phyloP scores from a whole-genome alignment of 1,140 invertebrate species.

The Colletes latitarsis region DNA sequence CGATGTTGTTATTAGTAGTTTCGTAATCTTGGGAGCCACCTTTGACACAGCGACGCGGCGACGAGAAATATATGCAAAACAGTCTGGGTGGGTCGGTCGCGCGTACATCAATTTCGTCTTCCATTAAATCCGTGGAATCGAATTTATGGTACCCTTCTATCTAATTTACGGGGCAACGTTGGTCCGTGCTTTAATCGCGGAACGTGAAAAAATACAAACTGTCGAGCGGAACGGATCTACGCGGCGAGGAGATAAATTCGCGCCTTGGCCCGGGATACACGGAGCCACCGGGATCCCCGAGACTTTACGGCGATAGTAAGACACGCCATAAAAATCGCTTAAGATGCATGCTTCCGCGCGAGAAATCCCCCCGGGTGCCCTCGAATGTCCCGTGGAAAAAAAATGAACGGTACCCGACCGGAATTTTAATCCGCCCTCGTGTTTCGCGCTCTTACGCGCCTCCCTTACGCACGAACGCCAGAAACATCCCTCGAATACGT shows the following conservation, averaged over 20 bases:
- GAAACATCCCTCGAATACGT: slow-evolving; percentile 5
- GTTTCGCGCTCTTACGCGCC: slow-evolving; percentile 33
- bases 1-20: background rate
- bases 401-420: slow-evolving; percentile 68
- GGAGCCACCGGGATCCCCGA: background rate
- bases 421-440: slow-evolving; percentile 72
- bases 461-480: slow-evolving; percentile 38
- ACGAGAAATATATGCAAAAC: slow-evolving; percentile 3
- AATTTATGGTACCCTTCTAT: slow-evolving; percentile 2
- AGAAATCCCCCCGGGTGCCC: slow-evolving; percentile 65
- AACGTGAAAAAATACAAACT: slow-evolving; percentile 18
- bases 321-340: slow-evolving; percentile 66
- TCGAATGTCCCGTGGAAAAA: slow-evolving; percentile 53
- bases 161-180: slow-evolving; percentile 1
- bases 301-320: slow-evolving; percentile 45
- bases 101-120: slow-evolving; percentile 14
- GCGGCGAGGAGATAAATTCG: slow-evolving; percentile 11
- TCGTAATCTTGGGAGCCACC: background rate
- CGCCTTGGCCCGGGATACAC: background rate
- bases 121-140: slow-evolving; percentile 20
- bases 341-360: slow-evolving; percentile 64
- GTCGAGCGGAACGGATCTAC: slow-evolving; percentile 2
- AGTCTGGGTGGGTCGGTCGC: background rate
- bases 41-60: background rate
- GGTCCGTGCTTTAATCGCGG: background rate